Conservation (phyloP, 2,113 vertebrate genomes). For the Myotis brandtii region DNA sequence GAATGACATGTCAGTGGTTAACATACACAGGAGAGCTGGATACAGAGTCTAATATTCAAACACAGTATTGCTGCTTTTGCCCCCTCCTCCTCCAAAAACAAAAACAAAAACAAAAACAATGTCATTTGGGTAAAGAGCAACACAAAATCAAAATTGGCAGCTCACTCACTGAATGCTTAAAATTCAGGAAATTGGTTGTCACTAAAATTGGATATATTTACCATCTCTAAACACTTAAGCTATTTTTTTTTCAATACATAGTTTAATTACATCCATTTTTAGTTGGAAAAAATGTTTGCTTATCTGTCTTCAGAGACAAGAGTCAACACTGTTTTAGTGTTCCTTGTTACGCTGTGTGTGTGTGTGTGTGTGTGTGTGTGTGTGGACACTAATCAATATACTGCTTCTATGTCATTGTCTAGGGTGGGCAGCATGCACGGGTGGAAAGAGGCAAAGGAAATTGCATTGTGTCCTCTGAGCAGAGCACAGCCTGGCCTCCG, state of each 20-base stretch:
- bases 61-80: slow-evolving; percentile 72
- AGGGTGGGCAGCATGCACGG: slow-evolving; percentile 84
- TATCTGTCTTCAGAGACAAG: slow-evolving; percentile 80
- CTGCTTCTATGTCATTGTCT: slow-evolving; percentile 80
- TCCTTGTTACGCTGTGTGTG: slow-evolving; percentile 72
- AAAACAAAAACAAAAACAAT: not conserved
- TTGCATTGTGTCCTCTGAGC: slow-evolving; percentile 51
- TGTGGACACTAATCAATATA: slow-evolving; percentile 81
- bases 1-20: slow-evolving; percentile 94
- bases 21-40: slow-evolving; percentile 89
- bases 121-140: slow-evolving; percentile 78
- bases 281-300: slow-evolving; percentile 78
- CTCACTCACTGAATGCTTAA: slow-evolving; percentile 78
- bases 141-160: slow-evolving; percentile 80
- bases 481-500: slow-evolving; percentile 51
- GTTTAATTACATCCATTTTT: slow-evolving; percentile 84
- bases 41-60: slow-evolving; percentile 82
- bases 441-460: slow-evolving; percentile 77
- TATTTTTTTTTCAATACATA: slow-evolving; percentile 81
- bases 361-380: slow-evolving; percentile 56
- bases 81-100: slow-evolving; percentile 34
- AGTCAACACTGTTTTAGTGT: slow-evolving; percentile 83
- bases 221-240: slow-evolving; percentile 85
- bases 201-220: slow-evolving; percentile 83
- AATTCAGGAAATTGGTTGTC: slow-evolving; percentile 82